Conservation (phyloP, 92 coral and sea anemone species). For the Palythoa grandis region DNA sequence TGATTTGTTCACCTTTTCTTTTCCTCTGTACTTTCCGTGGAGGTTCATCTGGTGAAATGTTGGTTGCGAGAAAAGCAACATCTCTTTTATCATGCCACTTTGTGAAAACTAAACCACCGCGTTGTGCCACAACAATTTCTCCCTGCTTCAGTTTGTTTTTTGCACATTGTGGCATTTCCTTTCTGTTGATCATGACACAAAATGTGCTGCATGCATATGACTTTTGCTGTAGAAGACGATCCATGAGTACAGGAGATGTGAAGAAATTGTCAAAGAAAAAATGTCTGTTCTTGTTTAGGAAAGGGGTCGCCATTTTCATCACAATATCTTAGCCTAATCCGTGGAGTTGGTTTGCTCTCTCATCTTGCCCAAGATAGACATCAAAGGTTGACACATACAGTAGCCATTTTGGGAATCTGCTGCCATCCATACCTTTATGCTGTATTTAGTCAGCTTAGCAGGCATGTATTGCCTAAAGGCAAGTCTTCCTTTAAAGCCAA, state of each 20-base stretch:
- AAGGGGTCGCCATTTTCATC: conserved; percentile 55
- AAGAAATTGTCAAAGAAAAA: background rate
- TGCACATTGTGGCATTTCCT: background rate
- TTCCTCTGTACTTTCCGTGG: background rate
- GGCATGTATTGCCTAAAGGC: conserved; percentile 2
- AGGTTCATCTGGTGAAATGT: background rate
- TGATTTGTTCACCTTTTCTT: background rate
- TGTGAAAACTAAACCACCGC: background rate
- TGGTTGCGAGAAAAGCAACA: background rate
- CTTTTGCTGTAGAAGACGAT: background rate
- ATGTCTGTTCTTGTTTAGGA: conserved; percentile 42
- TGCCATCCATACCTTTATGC: background rate
- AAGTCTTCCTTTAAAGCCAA: background rate
- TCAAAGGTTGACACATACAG: background rate
- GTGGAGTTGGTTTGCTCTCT: background rate
- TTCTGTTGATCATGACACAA: background rate
- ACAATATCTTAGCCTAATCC: conserved; percentile 46
- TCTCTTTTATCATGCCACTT: conserved; percentile 4
- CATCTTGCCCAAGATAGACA: background rate
- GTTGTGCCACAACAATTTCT: background rate
- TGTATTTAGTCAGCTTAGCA: background rate
- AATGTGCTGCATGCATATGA: background rate
- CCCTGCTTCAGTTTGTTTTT: background rate
- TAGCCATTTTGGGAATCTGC: background rate
- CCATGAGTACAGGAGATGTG: background rate